Percentiles rank a stretch among this genome's conserved stretches.
phyloP scores from a whole-genome alignment of 2,888 invertebrate genomes.

The Chrysomela aeneicollis region DNA sequence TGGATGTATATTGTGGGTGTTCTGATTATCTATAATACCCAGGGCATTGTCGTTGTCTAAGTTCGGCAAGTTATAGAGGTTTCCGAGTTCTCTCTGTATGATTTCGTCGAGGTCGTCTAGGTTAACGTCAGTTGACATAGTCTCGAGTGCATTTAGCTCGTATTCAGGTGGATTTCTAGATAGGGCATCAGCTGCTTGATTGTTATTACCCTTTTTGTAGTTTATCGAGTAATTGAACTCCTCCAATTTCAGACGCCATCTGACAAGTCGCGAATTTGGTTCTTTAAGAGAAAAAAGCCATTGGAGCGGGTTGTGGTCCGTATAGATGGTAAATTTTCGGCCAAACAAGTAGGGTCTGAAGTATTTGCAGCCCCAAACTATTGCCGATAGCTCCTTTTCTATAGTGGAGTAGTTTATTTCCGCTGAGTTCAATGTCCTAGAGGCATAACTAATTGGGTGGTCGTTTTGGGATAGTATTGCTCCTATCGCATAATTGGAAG shows the following conservation, averaged over 20 bases:
- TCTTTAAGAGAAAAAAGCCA: slow-evolving; percentile 38
- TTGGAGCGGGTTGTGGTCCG: slow-evolving; percentile 41
- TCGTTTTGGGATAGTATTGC: slow-evolving; percentile 21
- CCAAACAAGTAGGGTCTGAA: slow-evolving; percentile 18
- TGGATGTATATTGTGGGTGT: too few relatives aligned
- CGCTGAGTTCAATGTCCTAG: slow-evolving; percentile 13
- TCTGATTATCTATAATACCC: too few relatives aligned
- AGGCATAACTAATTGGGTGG: slow-evolving; percentile 21
- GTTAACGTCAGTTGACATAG: too few relatives aligned
- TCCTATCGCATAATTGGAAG: slow-evolving; percentile 19
- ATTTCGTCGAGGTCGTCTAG: too few relatives aligned
- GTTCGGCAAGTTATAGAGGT: too few relatives aligned
- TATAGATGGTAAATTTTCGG: slow-evolving; percentile 21
- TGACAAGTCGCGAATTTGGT: too few relatives aligned
- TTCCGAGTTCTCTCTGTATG: too few relatives aligned
- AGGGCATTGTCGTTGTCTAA: too few relatives aligned
- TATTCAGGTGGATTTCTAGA: too few relatives aligned
- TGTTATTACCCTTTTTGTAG: slow-evolving; percentile 33
- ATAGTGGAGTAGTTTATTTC: slow-evolving; percentile 21
- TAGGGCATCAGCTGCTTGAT: slow-evolving; percentile 30
- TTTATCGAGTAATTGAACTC: too few relatives aligned
- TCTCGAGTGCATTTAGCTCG: background rate
- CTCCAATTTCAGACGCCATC: too few relatives aligned
- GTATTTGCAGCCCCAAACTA: slow-evolving; percentile 15
- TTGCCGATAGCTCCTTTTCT: slow-evolving; percentile 16